Evolutionary conservation across 2,797 vertebrate genomes (phyloP), one percentile per base, ranked within the genome.

Genomic region (Lemur catta): DNA sequence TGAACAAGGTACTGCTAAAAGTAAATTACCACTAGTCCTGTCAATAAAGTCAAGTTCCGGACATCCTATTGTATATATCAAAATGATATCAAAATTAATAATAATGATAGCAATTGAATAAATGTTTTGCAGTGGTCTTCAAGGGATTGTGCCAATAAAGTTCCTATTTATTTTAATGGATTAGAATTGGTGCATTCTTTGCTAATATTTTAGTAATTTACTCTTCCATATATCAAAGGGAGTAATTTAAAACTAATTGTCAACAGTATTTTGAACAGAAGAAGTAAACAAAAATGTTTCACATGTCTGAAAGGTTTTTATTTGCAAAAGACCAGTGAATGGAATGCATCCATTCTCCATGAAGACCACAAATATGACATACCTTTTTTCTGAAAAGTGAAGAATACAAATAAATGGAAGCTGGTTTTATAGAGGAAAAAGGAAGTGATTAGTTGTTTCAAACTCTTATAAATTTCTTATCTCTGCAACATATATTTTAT

Each of bases 1-100:
- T 71, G 84, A 46, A 75, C 61, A 91, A 72, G 46, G 28, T 55
- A 41, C 6, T 79, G 72, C 1, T 67, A 9, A 95, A 95, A 97
- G 91, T 10, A 87, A 92, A 93, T 92, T 48, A 86, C 84, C 52
- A 24, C 2, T 93, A 92, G 48, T 2, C 22, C 75, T 86, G 95
- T 93, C 81, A 89, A 90, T 96, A 91, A 59, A 14, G 0, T 84
- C 72, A 97, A 91, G 18, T 79, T 90, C 67, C 74, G 84, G 22
- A 35, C 76, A 35, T 12, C 67, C 74, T 81, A 15, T 93, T 15
- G 0, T 80, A 41, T 76, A 52, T 72, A 52, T 94, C 76, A 97
- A 97, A 97, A 48, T 86, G 52, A 65, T 75, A 91, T 17, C 67
- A 95, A 85, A 97, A 96, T 96, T 98, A 97, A 96, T 97, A 96